Evolutionary conservation across 2,113 vertebrate genomes (phyloP).

Genomic region (Erythrocercus mccallii): DNA sequence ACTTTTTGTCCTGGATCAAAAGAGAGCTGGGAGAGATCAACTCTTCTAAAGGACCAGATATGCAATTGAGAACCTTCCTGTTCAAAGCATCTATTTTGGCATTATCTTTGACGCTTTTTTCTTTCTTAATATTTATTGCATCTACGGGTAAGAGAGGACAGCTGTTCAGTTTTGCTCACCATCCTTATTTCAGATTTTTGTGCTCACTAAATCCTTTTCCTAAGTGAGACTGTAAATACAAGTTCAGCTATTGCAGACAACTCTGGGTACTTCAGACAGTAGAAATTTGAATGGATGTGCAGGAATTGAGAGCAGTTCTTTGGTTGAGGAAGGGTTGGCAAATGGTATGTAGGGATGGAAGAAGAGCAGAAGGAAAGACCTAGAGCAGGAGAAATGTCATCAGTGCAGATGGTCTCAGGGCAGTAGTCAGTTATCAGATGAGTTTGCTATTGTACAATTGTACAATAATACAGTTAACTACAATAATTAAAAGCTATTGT

Average conservation of each 20-base stretch:
- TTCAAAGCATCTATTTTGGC: neutral
- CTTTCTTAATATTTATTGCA: neutral
- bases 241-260: neutral
- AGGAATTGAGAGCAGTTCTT: neutral
- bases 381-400: neutral
- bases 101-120: neutral
- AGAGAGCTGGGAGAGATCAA: neutral
- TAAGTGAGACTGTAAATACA: neutral
- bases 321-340: neutral
- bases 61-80: neutral
- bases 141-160: neutral
- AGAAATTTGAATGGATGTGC: neutral
- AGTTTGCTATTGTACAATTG: neutral
- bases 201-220: neutral
- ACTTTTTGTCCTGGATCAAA: neutral
- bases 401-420: accelerated
- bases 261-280: neutral
- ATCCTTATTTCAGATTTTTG: neutral
- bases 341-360: neutral
- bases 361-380: neutral
- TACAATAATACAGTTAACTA: neutral
- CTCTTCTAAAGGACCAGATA: neutral
- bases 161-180: neutral
- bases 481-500: neutral
- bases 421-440: neutral